Evolutionary conservation across 2,113 vertebrate species (phyloP), one percentile per base, ranked within the genome.

Genomic region (Cromileptes altivelis): DNA sequence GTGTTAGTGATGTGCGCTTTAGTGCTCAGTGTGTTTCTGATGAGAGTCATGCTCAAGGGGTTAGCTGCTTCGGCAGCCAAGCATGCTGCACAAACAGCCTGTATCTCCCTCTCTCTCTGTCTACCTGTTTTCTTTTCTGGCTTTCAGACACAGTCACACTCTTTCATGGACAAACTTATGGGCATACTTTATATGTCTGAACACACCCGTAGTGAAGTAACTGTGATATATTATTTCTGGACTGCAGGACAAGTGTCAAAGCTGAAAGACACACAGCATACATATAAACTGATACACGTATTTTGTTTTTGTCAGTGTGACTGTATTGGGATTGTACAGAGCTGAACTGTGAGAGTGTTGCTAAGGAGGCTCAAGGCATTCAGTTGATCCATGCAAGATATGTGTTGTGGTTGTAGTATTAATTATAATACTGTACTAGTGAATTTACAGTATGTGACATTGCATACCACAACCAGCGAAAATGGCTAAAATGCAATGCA

Each of bases 31-130:
- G 83, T 70, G 70, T 79, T 88, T 77, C 80, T 87, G 81, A 88
- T 82, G 85, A 61, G 47, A 90, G 62, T 82, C 72, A 25, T 80
- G 88, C 88, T 85, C 85, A 69, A 74, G 84, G 88, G 89, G 78
- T 89, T 91, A 81, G 75, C 64, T 89, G 88, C 90, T 90, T 88
- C 83, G 78, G 82, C 84, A 90, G 77, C 85, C 87, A 90, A 87
- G 81, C 91, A 89, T 80, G 47, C 80, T 77, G 81, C 70, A 81
- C 53, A 78, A 86, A 84, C 60, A 85, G 53, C 25, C 69, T 72
- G 14, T 74, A 27, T 75, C 70, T 75, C 18, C 71, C 33, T 74
- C 8, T 70, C 8, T 70, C 21, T 56, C 4, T 55, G 5, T 75
- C 4, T 67, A 11, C 19, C 60, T 53, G 19, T 61, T 63, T n/a